Percentiles rank a stretch among this genome's conserved stretches.
Evolutionary conservation across 2,113 vertebrate genomes (phyloP).

Genomic region (Notothenia rossii): DNA sequence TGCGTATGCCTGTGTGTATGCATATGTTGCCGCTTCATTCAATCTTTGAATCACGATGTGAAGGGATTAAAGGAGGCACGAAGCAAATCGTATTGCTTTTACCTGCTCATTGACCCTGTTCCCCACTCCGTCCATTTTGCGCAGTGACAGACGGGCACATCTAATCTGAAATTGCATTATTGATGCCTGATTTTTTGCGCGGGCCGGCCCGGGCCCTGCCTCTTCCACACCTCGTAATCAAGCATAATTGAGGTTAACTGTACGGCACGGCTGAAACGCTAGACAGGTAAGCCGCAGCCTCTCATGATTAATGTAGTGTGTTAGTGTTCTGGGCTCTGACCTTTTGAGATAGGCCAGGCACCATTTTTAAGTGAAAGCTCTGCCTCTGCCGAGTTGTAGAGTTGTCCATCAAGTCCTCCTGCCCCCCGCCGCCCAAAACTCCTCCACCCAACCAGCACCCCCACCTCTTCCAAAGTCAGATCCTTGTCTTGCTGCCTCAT

Average conservation of each 20-base stretch:
- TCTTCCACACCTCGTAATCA: slow-evolving; percentile 86
- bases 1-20: slow-evolving; percentile 49
- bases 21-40: slow-evolving; percentile 45
- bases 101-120: slow-evolving; percentile 33
- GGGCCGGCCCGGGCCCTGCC: slow-evolving; percentile 31
- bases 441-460: slow-evolving; percentile 44
- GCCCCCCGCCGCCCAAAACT: slow-evolving; percentile 48
- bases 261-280: slow-evolving; percentile 80
- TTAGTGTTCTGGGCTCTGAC: slow-evolving; percentile 80
- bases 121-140: slow-evolving; percentile 9
- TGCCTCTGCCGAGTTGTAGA: slow-evolving; percentile 77
- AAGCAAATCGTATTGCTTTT: not conserved
- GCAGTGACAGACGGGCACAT: slow-evolving; percentile 64
- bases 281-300: slow-evolving; percentile 83
- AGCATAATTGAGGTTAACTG: slow-evolving; percentile 86
- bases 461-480: slow-evolving; percentile 54
- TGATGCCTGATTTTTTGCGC: slow-evolving; percentile 78
- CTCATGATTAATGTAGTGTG: slow-evolving; percentile 87
- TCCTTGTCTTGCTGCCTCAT: slow-evolving; percentile 75
- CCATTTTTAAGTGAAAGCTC: slow-evolving; percentile 87
- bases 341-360: slow-evolving; percentile 87
- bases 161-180: slow-evolving; percentile 81
- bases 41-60: slow-evolving; percentile 1
- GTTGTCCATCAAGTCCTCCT: slow-evolving; percentile 83
- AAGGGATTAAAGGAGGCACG: slow-evolving; percentile 4